Base-by-base conservation (phyloP, 2,888 invertebrate species). In the Caenorhabditis panamensis region DNA sequence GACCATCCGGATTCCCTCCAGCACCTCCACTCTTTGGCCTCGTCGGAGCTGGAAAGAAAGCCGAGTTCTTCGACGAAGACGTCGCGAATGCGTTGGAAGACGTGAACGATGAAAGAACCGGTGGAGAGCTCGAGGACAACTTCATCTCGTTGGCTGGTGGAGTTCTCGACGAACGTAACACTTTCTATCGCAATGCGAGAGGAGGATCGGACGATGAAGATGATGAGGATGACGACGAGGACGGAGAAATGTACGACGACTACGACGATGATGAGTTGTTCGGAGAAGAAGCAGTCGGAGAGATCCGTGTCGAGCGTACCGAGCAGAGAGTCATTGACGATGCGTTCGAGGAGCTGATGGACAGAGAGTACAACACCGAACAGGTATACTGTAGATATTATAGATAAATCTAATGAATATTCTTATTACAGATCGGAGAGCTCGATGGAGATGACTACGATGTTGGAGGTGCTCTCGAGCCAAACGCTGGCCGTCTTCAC, bases 61-160 rank as follows among this genome's bases (percentile, higher is more conserved):
- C 64, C 2, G 82, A 82, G 16, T 78, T 83, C 36, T 80, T 82
- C 63, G 86, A 86, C 47, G 76, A 75, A 49, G 86, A 86, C 24
- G 61, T 86, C 18, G 82, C 82, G 1, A 82, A 82, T 22, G 84
- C 80, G 31, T 72, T 86, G 18, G 84, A 85, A 59, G 83, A 67
- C 28, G 54, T 68, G n/a, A 47, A 41, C 20, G 94, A 96, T 69
- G 95, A 93, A 89, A 94, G 96, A 91, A 95, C 95, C 0, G 94
- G 95, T 0, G 96, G 96, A 92, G 92, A 94, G 84, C 92, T 98
- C 3, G 97, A 97, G 85, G 97, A 98, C 91, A 95, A 98, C 92
- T 97, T 98, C 91, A 94, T 97, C 58, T 93, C 94, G 87, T 91
- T 95, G 76, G 97, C 96, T 0, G 94, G 95, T 92, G 88, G 86